Evolutionary conservation across 1,140 invertebrate genomes (phyloP).

Genomic region (Sogatella furcifera): DNA sequence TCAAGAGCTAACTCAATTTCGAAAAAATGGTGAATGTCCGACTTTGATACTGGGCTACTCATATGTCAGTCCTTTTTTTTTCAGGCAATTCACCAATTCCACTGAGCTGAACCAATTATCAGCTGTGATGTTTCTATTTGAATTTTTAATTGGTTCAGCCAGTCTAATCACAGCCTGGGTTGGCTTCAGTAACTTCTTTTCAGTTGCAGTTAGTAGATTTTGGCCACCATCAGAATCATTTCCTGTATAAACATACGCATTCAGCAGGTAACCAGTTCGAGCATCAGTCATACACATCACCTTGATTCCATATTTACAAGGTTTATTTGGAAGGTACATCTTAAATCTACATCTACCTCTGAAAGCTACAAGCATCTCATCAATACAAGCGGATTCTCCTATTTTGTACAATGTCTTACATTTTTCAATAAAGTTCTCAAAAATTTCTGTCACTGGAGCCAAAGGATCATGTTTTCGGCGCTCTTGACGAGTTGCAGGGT

Average conservation of each 20-base stretch:
- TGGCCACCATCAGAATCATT: not conserved
- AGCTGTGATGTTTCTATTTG: conserved; percentile 1
- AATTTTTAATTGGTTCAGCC: conserved; percentile 14
- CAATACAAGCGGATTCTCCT: conserved; percentile 25
- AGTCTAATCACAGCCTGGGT: conserved; percentile 20
- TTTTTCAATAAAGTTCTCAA: conserved; percentile 30
- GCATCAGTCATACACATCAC: not conserved
- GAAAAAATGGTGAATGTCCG: too few species aligned
- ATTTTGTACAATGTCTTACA: conserved; percentile 26
- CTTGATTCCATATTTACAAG: conserved; percentile 31
- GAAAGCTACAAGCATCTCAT: conserved; percentile 34
- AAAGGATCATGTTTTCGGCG: conserved; percentile 18
- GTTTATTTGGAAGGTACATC: conserved; percentile 36
- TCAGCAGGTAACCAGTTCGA: not conserved
- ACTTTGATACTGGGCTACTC: too few species aligned
- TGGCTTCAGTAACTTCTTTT: not conserved
- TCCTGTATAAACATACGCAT: conserved; percentile 7
- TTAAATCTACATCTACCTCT: conserved; percentile 30
- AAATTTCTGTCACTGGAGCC: conserved; percentile 23
- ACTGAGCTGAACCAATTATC: conserved; percentile 10
- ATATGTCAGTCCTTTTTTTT: not conserved
- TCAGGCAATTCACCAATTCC: conserved; percentile 17
- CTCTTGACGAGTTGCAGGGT: conserved; percentile 22
- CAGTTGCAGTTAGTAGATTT: too few species aligned
- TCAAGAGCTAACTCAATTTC: too few species aligned